Evolutionary conservation across 2,797 vertebrate genomes (phyloP), one percentile per base, ranked within the genome.

Genomic region (Hybognathus amarus): DNA sequence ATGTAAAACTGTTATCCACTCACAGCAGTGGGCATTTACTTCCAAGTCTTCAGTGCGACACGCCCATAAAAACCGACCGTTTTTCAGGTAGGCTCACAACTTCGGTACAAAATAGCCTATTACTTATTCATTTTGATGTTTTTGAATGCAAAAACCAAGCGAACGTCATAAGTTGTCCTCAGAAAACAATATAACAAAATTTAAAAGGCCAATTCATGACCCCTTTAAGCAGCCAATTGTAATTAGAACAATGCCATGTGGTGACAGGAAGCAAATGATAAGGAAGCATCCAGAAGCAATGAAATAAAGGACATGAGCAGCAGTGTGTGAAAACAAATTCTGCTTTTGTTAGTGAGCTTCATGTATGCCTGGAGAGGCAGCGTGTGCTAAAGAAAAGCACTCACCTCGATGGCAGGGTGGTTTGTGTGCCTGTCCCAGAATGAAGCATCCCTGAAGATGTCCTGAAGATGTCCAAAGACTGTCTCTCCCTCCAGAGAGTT

Each of bases 361-460:
- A 66, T 22, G 45, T 73, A 69, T 30, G 38, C 24, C 63, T 56
- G 45, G 13, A 85, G 18, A 74, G 20, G 64, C 36, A 79, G n/a
- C 47, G n/a, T 45, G 20, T 66, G 68, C 63, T n/a, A 33, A 6
- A 80, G 70, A 80, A 11, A 71, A 47, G 9, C 7, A 5, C 30
- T 56, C 20, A 47, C 12, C 4, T 59, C 52, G 68, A 83, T 38
- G 77, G 38, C 76, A 83, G 77, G 40, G 40, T 67, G 64, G n/a
- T 52, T 47, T 66, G 61, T 68, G 47, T 67, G 50, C 68, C 36
- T 56, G 45, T 77, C 33, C 81, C 52, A 36, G 79, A 76, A 82
- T 66, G 74, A 82, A 50, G 78, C 33, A 11, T 80, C 71, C 76
- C 66, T 73, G 64, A 83, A 84, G 83, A 76, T 70, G 52, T 78